A percentile compares a stretch with the other conserved stretches of the same genome.
These are phyloP conservation scores for Anolis sagrei DNA, from an alignment of 2,113 vertebrate genomes.

Conservation along the genomic window DNA sequence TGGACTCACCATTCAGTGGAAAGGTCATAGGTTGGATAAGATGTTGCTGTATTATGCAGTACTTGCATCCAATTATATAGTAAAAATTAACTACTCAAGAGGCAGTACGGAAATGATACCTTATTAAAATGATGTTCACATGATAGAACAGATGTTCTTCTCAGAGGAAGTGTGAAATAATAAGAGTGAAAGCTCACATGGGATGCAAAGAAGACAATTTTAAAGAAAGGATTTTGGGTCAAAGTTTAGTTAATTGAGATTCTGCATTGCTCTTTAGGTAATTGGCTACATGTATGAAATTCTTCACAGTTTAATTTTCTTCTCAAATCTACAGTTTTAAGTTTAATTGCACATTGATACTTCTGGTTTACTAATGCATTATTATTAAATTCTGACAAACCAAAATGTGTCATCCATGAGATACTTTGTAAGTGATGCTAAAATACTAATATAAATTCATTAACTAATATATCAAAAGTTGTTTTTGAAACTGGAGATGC, in stretches of 20 bases:
- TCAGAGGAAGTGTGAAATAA: background rate
- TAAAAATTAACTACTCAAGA: background rate
- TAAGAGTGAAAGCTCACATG: background rate
- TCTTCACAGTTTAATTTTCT: background rate
- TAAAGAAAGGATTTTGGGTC: background rate
- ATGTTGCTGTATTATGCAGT: background rate
- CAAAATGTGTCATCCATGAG: background rate
- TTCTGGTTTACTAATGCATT: constrained; percentile 7
- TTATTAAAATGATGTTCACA: background rate
- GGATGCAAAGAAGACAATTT: background rate
- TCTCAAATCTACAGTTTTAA: background rate
- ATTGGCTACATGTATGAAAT: background rate
- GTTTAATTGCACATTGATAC: constrained; percentile 17
- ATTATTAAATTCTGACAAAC: constrained; percentile 14
- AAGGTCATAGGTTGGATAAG: constrained; percentile 11
- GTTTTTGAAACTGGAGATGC: background rate
- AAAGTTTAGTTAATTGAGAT: constrained; percentile 2
- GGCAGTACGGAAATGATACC: too few species aligned
- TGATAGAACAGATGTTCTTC: background rate
- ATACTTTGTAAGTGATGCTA: background rate
- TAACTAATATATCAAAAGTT: background rate
- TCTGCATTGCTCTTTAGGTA: background rate
- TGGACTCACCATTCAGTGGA: constrained; percentile 3
- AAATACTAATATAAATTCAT: background rate
- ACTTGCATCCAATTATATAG: background rate